These are phyloP conservation scores for Centruroides vittatus DNA, from an alignment of 1,140 invertebrate species.

Conservation along the genomic window DNA sequence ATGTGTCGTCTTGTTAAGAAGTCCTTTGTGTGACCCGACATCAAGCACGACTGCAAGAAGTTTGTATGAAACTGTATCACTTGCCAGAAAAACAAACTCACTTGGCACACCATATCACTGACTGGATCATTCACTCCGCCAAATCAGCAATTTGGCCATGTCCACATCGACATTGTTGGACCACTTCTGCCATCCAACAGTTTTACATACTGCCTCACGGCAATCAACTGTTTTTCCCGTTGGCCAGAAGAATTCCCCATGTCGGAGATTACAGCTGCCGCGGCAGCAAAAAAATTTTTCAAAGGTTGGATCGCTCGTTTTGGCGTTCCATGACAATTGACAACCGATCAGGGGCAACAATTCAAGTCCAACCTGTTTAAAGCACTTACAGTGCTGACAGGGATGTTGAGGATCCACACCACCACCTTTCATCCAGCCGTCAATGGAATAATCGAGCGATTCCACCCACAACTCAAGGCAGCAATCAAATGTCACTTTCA, in stretches of 20 bases:
- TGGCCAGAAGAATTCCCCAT: slow-evolving; percentile 31
- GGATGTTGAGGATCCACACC: not conserved
- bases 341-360: slow-evolving; percentile 31
- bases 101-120: not conserved
- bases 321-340: slow-evolving; percentile 21
- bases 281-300: slow-evolving; percentile 23
- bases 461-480: not conserved
- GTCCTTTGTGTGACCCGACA: slow-evolving; percentile 1
- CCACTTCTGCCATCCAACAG: slow-evolving; percentile 27
- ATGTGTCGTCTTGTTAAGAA: not conserved
- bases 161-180: slow-evolving; percentile 37
- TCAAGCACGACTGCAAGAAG: not conserved
- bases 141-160: slow-evolving; percentile 24
- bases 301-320: slow-evolving; percentile 25
- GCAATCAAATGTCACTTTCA: no score
- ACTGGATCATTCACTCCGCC: not conserved
- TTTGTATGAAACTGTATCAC: slow-evolving; percentile 1
- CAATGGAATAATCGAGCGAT: slow-evolving; percentile 26
- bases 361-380: slow-evolving; percentile 26
- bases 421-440: slow-evolving; percentile 20
- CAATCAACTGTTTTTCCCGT: slow-evolving; percentile 31
- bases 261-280: slow-evolving; percentile 25
- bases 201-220: slow-evolving; percentile 26
- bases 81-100: slow-evolving; percentile 8
- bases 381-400: not conserved